phyloP scores from a whole-genome alignment of 1,140 invertebrate genomes.

The Drosophila funebris region DNA sequence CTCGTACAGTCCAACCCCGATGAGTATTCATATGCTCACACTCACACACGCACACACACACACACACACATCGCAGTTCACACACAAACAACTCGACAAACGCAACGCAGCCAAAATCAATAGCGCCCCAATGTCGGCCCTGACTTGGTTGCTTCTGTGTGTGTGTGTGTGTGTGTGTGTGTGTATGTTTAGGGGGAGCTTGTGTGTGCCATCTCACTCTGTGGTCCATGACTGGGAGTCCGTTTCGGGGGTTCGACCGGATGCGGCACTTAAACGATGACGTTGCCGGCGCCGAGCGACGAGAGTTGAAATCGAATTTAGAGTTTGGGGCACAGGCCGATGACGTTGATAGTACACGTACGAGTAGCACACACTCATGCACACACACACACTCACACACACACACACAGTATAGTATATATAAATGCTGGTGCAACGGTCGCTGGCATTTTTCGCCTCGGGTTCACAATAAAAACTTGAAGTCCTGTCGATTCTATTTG shows the following conservation, averaged over 20 bases:
- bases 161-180: not conserved
- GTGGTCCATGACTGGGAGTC: constrained; percentile 1
- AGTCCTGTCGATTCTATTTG: constrained; percentile 77
- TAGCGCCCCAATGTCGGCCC: constrained; percentile 64
- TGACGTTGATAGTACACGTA: constrained; percentile 78
- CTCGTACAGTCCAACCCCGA: constrained; percentile 29
- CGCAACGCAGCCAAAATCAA: constrained; percentile 61
- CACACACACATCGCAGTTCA: constrained; percentile 3
- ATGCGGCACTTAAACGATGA: constrained; percentile 79
- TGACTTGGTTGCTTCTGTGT: not conserved
- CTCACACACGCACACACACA: constrained; percentile 2
- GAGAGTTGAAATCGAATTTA: constrained; percentile 1
- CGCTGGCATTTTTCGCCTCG: constrained; percentile 46
- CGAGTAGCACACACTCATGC: constrained; percentile 26
- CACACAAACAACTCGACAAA: constrained; percentile 17
- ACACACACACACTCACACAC: constrained; percentile 19
- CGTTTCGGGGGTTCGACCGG: constrained; percentile 40
- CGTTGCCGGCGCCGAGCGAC: constrained; percentile 24
- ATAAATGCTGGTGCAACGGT: constrained; percentile 16
- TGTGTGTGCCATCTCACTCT: constrained; percentile 44
- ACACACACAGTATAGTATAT: not conserved
- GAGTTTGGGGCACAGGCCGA: constrained; percentile 41
- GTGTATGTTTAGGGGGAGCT: constrained; percentile 7
- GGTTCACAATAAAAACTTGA: constrained; percentile 78
- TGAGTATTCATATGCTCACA: constrained; percentile 7